Evolutionary conservation across 2,888 invertebrate genomes (phyloP).

Genomic region (Calameuta pallipes): DNA sequence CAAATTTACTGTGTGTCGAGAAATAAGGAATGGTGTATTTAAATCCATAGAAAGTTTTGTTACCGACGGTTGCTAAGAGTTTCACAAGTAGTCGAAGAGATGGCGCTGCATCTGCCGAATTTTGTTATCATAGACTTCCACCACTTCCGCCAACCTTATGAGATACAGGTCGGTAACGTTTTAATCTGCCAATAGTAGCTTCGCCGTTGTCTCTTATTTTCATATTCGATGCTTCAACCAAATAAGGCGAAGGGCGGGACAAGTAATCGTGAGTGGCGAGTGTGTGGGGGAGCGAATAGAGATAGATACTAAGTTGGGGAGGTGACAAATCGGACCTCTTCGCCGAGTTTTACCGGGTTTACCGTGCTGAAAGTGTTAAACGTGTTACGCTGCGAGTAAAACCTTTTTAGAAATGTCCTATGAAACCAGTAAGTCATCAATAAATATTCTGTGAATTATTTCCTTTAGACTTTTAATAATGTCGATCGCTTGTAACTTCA

Average conservation of each 20-base stretch:
- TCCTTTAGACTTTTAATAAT: background rate
- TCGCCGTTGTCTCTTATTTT: background rate
- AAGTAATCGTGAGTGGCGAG: conserved; percentile 34
- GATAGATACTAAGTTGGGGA: conserved; percentile 4
- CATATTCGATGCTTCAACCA: conserved; percentile 34
- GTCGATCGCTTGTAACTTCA: background rate
- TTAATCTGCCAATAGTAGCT: too few species aligned
- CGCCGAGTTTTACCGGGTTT: conserved; percentile 21
- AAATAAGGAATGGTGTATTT: too few species aligned
- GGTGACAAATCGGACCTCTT: conserved; percentile 23
- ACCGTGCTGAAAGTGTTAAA: background rate
- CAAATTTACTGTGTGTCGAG: too few species aligned
- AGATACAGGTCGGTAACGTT: too few species aligned
- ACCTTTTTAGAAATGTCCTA: conserved; percentile 51
- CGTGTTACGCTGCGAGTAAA: background rate
- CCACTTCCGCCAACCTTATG: too few species aligned
- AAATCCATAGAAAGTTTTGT: too few species aligned
- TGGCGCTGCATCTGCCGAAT: too few species aligned
- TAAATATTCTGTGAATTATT: background rate
- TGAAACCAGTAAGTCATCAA: conserved; percentile 54
- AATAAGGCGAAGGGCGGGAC: conserved; percentile 62
- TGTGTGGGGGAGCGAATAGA: conserved; percentile 20
- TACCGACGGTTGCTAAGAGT: too few species aligned
- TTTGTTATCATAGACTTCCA: too few species aligned
- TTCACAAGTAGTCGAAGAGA: too few species aligned